Evolutionary conservation across 2,888 invertebrate species (phyloP).

Genomic region (Eristalis tenax): DNA sequence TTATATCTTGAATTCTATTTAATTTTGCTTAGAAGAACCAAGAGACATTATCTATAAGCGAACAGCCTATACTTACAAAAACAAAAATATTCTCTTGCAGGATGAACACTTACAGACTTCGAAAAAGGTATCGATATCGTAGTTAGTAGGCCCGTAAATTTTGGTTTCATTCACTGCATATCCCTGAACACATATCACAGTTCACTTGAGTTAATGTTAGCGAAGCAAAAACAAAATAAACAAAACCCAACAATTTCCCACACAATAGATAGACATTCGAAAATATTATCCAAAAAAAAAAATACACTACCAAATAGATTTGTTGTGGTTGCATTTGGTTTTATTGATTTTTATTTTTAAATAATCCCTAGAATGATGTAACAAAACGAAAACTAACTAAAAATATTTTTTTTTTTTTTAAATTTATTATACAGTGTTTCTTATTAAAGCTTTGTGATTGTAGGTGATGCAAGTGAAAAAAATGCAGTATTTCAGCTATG

Average conservation of each 20-base stretch:
- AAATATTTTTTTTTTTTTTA: not conserved
- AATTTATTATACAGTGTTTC: not conserved
- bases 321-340: not conserved
- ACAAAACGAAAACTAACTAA: not conserved
- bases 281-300: not conserved
- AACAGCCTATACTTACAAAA: constrained; percentile 26
- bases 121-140: constrained; percentile 57
- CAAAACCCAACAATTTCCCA: not conserved
- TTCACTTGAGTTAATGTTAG: not conserved
- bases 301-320: not conserved
- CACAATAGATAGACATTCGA: not conserved
- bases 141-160: constrained; percentile 1
- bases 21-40: constrained; percentile 26
- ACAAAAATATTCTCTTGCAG: constrained; percentile 55
- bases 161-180: not conserved
- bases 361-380: not conserved
- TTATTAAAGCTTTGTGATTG: not conserved
- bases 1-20: constrained; percentile 27
- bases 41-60: constrained; percentile 15
- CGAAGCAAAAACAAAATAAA: not conserved
- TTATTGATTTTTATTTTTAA: not conserved
- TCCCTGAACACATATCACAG: constrained; percentile 1
- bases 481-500: no score
- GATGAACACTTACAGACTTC: constrained; percentile 69
- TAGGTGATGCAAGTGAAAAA: not conserved